phyloP scores from a whole-genome alignment of 2,888 invertebrate genomes.

The Hyposoter dolosus region DNA sequence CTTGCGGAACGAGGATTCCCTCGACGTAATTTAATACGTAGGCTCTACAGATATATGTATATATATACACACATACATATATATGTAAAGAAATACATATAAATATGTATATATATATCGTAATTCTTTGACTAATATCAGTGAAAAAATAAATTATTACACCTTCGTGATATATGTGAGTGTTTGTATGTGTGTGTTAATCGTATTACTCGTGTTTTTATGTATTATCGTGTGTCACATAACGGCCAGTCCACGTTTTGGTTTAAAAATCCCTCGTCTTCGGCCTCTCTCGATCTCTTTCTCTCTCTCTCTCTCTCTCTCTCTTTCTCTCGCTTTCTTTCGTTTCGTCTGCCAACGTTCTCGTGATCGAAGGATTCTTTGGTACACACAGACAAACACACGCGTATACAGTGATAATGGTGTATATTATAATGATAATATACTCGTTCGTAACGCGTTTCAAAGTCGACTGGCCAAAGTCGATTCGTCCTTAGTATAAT shows the following conservation, averaged over 20 bases:
- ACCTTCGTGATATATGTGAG: constrained; percentile 79
- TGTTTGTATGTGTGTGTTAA: constrained; percentile 37
- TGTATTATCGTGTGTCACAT: constrained; percentile 71
- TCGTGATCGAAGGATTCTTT: background rate
- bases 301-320: background rate
- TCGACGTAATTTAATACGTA: constrained; percentile 84
- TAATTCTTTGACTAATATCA: constrained; percentile 80
- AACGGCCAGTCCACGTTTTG: constrained; percentile 66
- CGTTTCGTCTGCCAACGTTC: constrained; percentile 37
- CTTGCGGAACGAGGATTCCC: constrained; percentile 79
- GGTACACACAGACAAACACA: constrained; percentile 44
- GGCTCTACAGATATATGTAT: constrained; percentile 83
- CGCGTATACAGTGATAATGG: constrained; percentile 27
- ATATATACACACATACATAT: constrained; percentile 71
- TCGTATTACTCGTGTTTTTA: constrained; percentile 53
- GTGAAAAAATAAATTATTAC: constrained; percentile 85
- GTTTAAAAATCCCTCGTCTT: background rate
- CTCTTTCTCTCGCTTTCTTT: background rate
- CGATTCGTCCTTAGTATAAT: constrained; percentile 15
- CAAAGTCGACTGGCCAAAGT: constrained; percentile 55
- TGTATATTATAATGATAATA: constrained; percentile 29
- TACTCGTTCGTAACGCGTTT: constrained; percentile 62
- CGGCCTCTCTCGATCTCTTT: background rate
- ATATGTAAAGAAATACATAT: constrained; percentile 77
- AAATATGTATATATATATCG: constrained; percentile 63